Evolutionary conservation across 2,888 invertebrate genomes (phyloP).

Genomic region (Pristionchus arcanus): DNA sequence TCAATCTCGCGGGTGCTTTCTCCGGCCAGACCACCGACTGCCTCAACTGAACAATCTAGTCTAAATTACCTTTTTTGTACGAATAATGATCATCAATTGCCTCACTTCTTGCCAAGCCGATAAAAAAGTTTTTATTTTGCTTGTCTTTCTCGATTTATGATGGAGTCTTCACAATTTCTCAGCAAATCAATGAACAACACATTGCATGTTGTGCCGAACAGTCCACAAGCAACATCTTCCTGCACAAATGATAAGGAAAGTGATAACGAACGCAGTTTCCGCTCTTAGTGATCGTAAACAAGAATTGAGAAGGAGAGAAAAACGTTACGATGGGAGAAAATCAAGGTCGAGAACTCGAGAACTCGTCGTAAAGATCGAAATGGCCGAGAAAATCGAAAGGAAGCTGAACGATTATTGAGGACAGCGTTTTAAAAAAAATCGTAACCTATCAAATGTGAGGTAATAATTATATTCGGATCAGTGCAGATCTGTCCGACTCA

Average conservation of each 20-base stretch:
- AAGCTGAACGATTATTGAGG: no score
- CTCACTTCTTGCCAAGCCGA: background rate
- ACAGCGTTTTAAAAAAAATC: no score
- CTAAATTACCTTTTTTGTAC: background rate
- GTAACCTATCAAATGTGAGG: no score
- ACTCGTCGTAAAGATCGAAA: background rate
- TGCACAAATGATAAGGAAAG: conserved; percentile 7
- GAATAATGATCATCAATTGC: background rate
- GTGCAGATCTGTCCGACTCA: no score
- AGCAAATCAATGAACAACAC: no score
- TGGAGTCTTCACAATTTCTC: no score
- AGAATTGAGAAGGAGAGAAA: background rate
- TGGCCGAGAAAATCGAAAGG: background rate
- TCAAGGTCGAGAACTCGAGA: background rate
- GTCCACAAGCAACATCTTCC: background rate
- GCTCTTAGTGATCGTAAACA: background rate
- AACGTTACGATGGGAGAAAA: background rate
- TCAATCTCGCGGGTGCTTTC: conserved; percentile 68
- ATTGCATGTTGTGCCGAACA: no score
- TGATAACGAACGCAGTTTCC: background rate
- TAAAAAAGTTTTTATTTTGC: background rate
- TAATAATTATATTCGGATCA: no score
- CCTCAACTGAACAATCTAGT: conserved; percentile 60
- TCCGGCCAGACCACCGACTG: conserved; percentile 67
- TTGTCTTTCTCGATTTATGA: background rate